These are phyloP conservation scores for Eurystomus gularis DNA, from an alignment of 2,113 vertebrate species.

Conservation along the genomic window DNA sequence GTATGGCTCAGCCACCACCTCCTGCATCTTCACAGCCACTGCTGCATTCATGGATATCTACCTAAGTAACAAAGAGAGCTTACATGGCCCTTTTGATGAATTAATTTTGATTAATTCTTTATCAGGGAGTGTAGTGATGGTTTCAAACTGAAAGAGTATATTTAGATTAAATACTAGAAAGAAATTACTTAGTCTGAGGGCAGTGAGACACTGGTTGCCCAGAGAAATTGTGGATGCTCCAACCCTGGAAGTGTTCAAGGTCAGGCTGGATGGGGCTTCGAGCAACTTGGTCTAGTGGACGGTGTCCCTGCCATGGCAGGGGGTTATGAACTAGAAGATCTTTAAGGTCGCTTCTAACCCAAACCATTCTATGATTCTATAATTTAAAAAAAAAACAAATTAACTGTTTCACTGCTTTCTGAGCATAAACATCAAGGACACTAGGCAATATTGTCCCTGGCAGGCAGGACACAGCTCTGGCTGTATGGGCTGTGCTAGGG, in stretches of 20 bases:
- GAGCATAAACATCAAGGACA: not conserved
- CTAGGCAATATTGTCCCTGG: rapidly evolving
- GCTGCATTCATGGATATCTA: rapidly evolving
- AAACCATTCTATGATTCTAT: not conserved
- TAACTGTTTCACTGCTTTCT: not conserved
- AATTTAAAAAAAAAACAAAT: not conserved
- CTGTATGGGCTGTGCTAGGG: rapidly evolving
- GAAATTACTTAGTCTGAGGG: not conserved
- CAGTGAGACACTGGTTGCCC: not conserved
- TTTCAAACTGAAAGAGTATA: not conserved
- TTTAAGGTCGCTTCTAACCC: not conserved
- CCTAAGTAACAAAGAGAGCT: not conserved
- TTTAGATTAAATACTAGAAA: no score
- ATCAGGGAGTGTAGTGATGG: not conserved
- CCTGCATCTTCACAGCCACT: not conserved
- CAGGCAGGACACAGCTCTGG: rapidly evolving
- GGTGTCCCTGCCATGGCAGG: not conserved
- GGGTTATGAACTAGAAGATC: not conserved
- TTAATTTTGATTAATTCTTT: not conserved
- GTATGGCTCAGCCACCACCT: not conserved
- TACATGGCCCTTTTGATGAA: not conserved
- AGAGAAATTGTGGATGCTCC: not conserved
- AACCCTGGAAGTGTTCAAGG: not conserved
- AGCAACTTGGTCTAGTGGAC: not conserved
- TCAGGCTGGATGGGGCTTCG: not conserved